These are phyloP conservation scores for Apostichopus japonicus DNA, from an alignment of 35 echinoderm and acorn worm species.

Conservation along the genomic window DNA sequence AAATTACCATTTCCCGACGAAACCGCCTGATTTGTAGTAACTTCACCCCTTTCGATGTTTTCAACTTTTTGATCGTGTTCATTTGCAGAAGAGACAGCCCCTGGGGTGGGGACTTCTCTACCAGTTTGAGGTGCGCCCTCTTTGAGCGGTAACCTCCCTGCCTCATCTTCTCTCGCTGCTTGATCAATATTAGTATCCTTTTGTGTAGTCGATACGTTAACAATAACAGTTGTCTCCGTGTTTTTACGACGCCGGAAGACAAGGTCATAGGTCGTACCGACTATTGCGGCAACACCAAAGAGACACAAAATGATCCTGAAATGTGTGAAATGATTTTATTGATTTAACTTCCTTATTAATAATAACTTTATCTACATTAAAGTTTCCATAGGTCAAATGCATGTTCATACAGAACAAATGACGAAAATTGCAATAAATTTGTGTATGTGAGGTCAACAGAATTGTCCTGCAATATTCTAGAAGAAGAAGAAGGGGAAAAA, in stretches of 20 bases:
- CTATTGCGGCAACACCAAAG: not conserved
- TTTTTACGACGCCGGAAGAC: not conserved
- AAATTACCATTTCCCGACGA: not conserved
- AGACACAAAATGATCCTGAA: not conserved
- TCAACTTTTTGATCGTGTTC: not conserved
- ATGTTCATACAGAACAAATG: too few species aligned
- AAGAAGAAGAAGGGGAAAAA: too few species aligned
- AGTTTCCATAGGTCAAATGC: too few species aligned
- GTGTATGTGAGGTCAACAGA: too few species aligned
- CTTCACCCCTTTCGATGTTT: not conserved
- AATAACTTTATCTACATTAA: too few species aligned
- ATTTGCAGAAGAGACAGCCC: not conserved
- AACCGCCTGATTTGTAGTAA: not conserved
- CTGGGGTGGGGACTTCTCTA: too few species aligned
- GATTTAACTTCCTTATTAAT: too few species aligned
- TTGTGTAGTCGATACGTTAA: not conserved
- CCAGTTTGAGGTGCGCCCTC: not conserved
- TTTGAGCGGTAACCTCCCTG: not conserved
- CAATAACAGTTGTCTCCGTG: not conserved
- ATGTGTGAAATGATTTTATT: not conserved
- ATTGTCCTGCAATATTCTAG: too few species aligned
- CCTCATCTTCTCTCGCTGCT: not conserved
- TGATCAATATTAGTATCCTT: not conserved
- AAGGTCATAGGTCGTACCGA: conserved; percentile 5
- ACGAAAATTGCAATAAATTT: too few species aligned